Conservation (phyloP, 2,797 vertebrate species). For the Rhabdomys pumilio region DNA sequence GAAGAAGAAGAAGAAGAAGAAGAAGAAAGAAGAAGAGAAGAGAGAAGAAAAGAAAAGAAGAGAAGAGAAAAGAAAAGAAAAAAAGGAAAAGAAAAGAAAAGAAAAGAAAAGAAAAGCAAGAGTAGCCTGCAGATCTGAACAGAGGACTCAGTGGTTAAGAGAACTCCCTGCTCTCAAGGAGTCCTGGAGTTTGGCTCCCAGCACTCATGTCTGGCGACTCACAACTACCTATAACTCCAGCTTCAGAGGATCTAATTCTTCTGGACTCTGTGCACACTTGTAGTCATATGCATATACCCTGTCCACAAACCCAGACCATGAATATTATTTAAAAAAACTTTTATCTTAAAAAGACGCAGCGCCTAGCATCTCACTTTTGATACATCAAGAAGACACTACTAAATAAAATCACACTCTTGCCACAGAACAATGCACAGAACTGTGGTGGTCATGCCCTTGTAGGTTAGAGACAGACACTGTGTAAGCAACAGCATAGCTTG, state of each 20-base stretch:
- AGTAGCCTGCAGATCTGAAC: background rate
- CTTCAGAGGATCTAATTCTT: background rate
- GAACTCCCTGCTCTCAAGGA: background rate
- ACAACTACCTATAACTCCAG: background rate
- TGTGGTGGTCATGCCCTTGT: background rate
- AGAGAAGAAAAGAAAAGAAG: background rate
- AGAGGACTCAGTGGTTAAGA: background rate
- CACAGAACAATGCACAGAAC: background rate
- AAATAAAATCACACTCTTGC: background rate
- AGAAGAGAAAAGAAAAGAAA: background rate
- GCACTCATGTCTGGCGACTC: background rate
- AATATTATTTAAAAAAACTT: background rate
- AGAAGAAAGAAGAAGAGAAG: background rate
- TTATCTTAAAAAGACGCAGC: background rate
- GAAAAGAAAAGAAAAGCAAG: background rate
- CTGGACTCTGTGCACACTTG: background rate
- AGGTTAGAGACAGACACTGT: background rate
- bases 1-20: too few species aligned
- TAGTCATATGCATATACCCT: background rate
- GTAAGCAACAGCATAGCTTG: background rate
- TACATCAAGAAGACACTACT: background rate
- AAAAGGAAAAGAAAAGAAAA: too few species aligned
- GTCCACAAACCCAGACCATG: background rate
- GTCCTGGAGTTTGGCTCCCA: background rate
- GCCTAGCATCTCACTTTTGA: too few species aligned